Evolutionary conservation across 92 coral and sea anemone species (phyloP).

Genomic region (Phenganax marumi): DNA sequence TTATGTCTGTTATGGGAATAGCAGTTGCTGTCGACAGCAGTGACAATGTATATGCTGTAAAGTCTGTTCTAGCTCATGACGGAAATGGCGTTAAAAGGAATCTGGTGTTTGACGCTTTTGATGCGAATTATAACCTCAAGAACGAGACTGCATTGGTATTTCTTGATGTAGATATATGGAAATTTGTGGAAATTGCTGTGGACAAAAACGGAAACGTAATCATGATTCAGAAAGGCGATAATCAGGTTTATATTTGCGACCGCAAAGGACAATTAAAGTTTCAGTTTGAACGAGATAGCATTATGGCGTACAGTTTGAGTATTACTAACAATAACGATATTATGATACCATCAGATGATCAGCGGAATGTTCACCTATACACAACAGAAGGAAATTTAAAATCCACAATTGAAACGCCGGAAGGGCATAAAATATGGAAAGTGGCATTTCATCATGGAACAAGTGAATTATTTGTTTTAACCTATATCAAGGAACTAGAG

Average conservation of each 20-base stretch:
- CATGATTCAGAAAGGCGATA: not conserved
- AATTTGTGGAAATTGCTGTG: not conserved
- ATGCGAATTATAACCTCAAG: not conserved
- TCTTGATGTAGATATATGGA: not conserved
- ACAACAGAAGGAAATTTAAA: not conserved
- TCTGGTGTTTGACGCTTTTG: not conserved
- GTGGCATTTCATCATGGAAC: not conserved
- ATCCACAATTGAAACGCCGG: not conserved
- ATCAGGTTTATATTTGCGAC: not conserved
- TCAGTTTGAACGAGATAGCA: not conserved
- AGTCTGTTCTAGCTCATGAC: not conserved
- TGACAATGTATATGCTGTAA: not conserved
- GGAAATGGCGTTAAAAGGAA: not conserved
- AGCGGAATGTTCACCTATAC: not conserved
- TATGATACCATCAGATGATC: conserved; percentile 14
- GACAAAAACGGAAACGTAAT: not conserved
- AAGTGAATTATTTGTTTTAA: not conserved
- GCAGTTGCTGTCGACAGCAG: not conserved
- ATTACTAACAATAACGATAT: not conserved
- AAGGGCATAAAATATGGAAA: not conserved
- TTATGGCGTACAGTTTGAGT: not conserved
- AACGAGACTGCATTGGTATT: not conserved
- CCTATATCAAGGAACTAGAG: not conserved
- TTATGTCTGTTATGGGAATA: not conserved
- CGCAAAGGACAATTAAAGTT: not conserved